phyloP scores from a whole-genome alignment of 2,888 invertebrate genomes.

The Drosophila paracracens region DNA sequence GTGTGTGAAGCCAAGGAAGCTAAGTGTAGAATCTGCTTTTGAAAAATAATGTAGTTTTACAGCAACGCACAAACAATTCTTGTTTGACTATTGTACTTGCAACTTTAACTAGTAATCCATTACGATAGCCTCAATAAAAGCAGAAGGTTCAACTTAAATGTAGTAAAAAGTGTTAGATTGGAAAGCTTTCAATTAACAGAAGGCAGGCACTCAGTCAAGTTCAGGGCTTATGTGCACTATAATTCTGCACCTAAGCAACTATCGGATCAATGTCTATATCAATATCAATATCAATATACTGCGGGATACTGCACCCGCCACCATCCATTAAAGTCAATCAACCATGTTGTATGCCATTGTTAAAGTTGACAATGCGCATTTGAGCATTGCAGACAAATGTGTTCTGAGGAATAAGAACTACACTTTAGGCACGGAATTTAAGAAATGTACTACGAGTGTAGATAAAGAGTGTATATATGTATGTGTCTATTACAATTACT shows the following conservation, averaged over 20 bases:
- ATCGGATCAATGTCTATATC: slow-evolving; percentile 8
- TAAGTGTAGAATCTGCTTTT: fast-evolving
- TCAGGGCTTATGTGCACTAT: not conserved
- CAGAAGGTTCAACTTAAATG: not conserved
- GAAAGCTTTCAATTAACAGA: not conserved
- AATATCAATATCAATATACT: slow-evolving; percentile 4
- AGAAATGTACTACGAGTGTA: not conserved
- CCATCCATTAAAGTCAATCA: slow-evolving; percentile 15
- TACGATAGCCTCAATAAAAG: not conserved
- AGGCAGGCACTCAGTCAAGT: not conserved
- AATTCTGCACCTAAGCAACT: not conserved
- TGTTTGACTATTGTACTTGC: not conserved
- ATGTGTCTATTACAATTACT: slow-evolving; percentile 38
- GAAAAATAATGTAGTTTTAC: not conserved
- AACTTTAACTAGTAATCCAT: not conserved
- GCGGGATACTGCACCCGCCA: not conserved
- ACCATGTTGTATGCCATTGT: slow-evolving; percentile 21
- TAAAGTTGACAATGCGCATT: slow-evolving; percentile 18
- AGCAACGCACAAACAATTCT: no score
- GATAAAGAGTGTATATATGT: slow-evolving; percentile 1
- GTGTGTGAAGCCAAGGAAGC: not conserved
- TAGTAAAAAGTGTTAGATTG: not conserved
- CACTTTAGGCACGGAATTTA: slow-evolving; percentile 8
- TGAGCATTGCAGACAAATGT: slow-evolving; percentile 24
- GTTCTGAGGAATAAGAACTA: not conserved